Conservation (phyloP, 2,888 invertebrate genomes). For the Cataglyphis rosenhaueri region DNA sequence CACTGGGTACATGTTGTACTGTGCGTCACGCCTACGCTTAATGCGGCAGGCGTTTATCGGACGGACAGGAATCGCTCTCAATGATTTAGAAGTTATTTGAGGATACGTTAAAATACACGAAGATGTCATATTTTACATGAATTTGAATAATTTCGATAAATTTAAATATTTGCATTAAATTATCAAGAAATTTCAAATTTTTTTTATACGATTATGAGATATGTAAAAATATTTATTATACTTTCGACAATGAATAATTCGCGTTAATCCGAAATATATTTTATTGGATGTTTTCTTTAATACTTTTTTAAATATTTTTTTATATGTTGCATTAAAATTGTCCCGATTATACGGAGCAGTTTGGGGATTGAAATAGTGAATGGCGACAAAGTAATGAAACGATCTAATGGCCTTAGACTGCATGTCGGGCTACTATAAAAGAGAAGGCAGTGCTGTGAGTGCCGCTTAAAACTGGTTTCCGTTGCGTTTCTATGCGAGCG, state of each 20-base stretch:
- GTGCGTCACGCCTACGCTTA: conserved; percentile 70
- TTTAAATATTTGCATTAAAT: not conserved
- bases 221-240: not conserved
- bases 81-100: conserved; percentile 59
- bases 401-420: conserved; percentile 32
- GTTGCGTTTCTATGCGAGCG: conserved; percentile 63
- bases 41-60: conserved; percentile 63
- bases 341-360: not conserved
- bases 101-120: not conserved
- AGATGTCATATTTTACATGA: not conserved
- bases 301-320: not conserved
- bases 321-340: not conserved
- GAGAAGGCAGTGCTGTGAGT: conserved; percentile 42
- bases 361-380: not conserved
- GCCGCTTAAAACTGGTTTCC: conserved; percentile 68
- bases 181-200: not conserved
- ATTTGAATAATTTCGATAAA: not conserved
- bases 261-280: not conserved
- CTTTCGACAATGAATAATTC: not conserved
- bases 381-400: conserved; percentile 22
- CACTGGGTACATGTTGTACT: conserved; percentile 61
- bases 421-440: not conserved
- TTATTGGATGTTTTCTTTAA: not conserved
- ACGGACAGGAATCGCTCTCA: conserved; percentile 64
- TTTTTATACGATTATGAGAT: not conserved